Percentiles rank a stretch among this genome's conserved stretches.
Conservation (phyloP, 2,113 vertebrate species). For the Edolisoma coerulescens region DNA sequence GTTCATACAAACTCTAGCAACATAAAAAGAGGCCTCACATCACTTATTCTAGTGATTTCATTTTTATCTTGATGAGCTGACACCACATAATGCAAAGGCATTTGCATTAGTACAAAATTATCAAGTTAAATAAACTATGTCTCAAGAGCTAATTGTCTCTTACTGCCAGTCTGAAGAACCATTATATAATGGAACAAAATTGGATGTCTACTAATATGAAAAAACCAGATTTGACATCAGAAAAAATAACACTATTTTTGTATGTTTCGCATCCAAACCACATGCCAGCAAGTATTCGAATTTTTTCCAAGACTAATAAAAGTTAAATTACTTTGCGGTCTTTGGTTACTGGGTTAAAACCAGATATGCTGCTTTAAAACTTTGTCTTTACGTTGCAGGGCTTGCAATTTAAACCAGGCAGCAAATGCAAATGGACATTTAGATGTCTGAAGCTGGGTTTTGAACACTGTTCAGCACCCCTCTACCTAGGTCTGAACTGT, state of each 20-base stretch:
- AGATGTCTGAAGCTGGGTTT: slow-evolving; percentile 17
- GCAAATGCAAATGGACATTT: slow-evolving; percentile 28
- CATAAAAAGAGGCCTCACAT: not conserved
- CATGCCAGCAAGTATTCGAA: slow-evolving; percentile 58
- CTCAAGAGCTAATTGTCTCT: not conserved
- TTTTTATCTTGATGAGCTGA: not conserved
- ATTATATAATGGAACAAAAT: slow-evolving; percentile 48
- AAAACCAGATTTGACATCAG: not conserved
- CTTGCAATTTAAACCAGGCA: slow-evolving; percentile 59
- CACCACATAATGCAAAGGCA: not conserved
- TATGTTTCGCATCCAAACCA: slow-evolving; percentile 59
- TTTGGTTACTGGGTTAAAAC: slow-evolving; percentile 68
- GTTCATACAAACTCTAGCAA: not conserved
- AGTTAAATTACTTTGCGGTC: slow-evolving; percentile 65
- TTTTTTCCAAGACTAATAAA: slow-evolving; percentile 75
- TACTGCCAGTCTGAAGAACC: not conserved
- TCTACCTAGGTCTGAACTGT: slow-evolving; percentile 25
- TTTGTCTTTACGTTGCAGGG: slow-evolving; percentile 27
- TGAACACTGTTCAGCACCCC: not conserved
- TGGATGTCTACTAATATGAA: not conserved
- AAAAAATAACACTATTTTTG: slow-evolving; percentile 51
- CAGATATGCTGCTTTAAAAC: slow-evolving; percentile 51
- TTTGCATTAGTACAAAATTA: not conserved
- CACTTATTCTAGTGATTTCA: not conserved
- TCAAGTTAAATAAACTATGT: not conserved